Conservation (phyloP, 2,888 invertebrate genomes). For the Crocallis elinguaria region DNA sequence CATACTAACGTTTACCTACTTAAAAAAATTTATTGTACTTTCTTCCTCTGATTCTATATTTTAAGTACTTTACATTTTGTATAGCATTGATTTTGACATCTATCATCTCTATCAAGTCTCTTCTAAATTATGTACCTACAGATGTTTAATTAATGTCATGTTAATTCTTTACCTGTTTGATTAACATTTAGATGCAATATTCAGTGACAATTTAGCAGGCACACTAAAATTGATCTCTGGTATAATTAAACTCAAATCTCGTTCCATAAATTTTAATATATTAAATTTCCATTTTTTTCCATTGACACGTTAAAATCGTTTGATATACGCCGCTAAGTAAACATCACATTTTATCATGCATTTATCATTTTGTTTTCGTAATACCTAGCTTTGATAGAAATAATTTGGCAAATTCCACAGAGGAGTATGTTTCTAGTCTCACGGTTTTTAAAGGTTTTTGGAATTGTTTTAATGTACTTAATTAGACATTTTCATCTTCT, state of each 20-base stretch:
- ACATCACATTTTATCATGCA: constrained; percentile 4
- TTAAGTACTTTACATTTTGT: too few relatives aligned
- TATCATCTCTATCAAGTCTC: background rate
- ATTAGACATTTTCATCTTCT: too few relatives aligned
- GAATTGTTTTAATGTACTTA: too few relatives aligned
- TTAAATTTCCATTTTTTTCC: constrained; percentile 26
- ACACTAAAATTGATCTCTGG: constrained; percentile 42
- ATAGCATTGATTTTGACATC: background rate
- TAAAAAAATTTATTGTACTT: too few relatives aligned
- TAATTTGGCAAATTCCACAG: too few relatives aligned
- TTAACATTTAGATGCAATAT: constrained; percentile 75
- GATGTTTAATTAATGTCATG: constrained; percentile 29
- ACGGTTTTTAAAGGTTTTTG: too few relatives aligned
- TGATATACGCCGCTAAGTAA: constrained; percentile 11
- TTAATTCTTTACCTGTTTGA: constrained; percentile 55
- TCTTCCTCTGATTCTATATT: too few relatives aligned
- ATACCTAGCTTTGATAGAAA: too few relatives aligned
- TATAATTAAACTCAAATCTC: constrained; percentile 55
- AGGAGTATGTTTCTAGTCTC: too few relatives aligned
- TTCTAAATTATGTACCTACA: constrained; percentile 8
- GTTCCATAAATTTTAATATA: constrained; percentile 67
- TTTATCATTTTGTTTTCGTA: too few relatives aligned
- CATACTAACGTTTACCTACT: too few relatives aligned
- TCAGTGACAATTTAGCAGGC: constrained; percentile 68
- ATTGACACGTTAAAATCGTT: constrained; percentile 1